Conservation (phyloP, 2,888 invertebrate genomes). For the Yponomeuta plumbellus region DNA sequence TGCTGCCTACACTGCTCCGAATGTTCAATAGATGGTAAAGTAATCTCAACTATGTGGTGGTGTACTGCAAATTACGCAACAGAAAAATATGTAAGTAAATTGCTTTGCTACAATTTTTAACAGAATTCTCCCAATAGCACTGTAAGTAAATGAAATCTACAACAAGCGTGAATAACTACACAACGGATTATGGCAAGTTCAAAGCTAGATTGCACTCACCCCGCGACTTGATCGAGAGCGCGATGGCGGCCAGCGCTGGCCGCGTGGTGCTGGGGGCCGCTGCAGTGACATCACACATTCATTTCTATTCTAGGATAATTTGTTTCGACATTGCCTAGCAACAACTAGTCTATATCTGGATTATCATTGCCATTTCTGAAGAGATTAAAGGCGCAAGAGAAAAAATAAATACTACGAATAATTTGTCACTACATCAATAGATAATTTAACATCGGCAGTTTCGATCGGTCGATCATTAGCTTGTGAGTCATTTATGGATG, state of each 20-base stretch:
- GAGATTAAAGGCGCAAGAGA: no score
- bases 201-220: slow-evolving; percentile 44
- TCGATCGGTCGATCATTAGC: no score
- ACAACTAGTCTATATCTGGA: no score
- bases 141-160: neutral
- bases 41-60: neutral
- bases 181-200: no score
- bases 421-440: no score
- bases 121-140: neutral
- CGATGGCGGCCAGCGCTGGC: slow-evolving; percentile 56
- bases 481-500: neutral
- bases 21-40: neutral
- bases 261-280: slow-evolving; percentile 30
- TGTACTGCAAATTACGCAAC: neutral
- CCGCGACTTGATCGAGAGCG: slow-evolving; percentile 63
- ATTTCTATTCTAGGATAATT: no score
- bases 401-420: no score
- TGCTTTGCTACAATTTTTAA: neutral
- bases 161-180: neutral
- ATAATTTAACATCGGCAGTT: no score
- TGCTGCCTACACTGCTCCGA: neutral
- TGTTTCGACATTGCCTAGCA: no score
- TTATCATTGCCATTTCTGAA: no score
- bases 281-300: slow-evolving; percentile 9
- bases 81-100: neutral